A percentile compares a stretch with the other conserved stretches of the same genome.
phyloP scores from a whole-genome alignment of 2,797 vertebrate species.

The Etheostoma perlongum region DNA sequence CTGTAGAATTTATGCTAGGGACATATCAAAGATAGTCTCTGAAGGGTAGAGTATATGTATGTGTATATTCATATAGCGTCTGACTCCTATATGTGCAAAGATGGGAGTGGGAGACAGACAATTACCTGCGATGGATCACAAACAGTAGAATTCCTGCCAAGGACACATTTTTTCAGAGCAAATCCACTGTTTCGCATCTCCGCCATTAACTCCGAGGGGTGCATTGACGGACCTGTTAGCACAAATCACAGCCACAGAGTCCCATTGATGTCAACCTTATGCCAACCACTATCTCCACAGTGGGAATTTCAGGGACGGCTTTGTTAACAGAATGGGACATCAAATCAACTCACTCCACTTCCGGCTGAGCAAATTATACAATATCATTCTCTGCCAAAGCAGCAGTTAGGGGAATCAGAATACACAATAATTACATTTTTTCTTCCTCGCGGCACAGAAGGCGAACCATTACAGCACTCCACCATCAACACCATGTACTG shows the following conservation, averaged over 20 bases:
- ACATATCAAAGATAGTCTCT: conserved; percentile 79
- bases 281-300: conserved; percentile 93
- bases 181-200: conserved; percentile 99
- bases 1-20: conserved; percentile 85
- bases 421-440: conserved; percentile 97
- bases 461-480: conserved; percentile 90
- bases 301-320: conserved; percentile 93
- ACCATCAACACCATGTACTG: conserved; percentile 85
- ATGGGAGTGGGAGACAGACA: conserved; percentile 67
- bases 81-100: conserved; percentile 30
- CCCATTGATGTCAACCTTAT: conserved; percentile 92
- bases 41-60: conserved; percentile 31
- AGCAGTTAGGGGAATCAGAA: conserved; percentile 95
- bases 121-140: conserved; percentile 99
- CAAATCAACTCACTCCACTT: conserved; percentile 99
- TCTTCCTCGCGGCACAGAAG: conserved; percentile 86
- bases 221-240: conserved; percentile 99
- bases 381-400: conserved; percentile 96
- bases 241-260: conserved; percentile 97
- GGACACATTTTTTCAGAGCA: conserved; percentile 99
- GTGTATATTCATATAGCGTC: conserved; percentile 38
- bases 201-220: conserved; percentile 99
- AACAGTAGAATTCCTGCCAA: conserved; percentile 96
- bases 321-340: conserved; percentile 98
- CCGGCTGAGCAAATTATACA: conserved; percentile 99